phyloP scores from a whole-genome alignment of 2,888 invertebrate species.

The Exephanes ischioxanthus region DNA sequence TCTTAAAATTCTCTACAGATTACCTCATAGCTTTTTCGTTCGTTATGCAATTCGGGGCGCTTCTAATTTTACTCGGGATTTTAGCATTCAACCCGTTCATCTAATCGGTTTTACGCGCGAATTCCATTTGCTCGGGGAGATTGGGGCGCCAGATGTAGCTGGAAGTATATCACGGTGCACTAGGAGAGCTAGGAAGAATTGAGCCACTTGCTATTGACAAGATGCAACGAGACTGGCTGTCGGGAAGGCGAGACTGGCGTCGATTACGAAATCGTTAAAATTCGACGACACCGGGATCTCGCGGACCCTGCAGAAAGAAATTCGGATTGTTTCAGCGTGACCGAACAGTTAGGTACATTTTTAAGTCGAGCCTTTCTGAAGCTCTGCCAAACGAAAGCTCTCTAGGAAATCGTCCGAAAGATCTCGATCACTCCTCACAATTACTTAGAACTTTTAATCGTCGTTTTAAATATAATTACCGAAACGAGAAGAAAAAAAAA shows the following conservation, averaged over 20 bases:
- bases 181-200: constrained; percentile 20
- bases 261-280: constrained; percentile 37
- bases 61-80: constrained; percentile 33
- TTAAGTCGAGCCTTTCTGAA: constrained; percentile 29
- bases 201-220: constrained; percentile 5
- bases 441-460: not conserved
- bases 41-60: constrained; percentile 40
- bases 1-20: not conserved
- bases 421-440: not conserved
- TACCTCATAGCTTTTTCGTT: not conserved
- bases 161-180: not conserved
- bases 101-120: constrained; percentile 61
- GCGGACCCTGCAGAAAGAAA: not conserved
- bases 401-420: not conserved
- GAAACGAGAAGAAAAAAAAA: not conserved
- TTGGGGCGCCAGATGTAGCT: constrained; percentile 12
- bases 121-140: constrained; percentile 57
- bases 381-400: constrained; percentile 18
- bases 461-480: not conserved
- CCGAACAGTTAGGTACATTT: constrained; percentile 2
- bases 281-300: constrained; percentile 20
- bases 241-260: not conserved
- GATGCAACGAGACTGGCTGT: not conserved
- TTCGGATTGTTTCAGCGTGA: not conserved
- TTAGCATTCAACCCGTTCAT: constrained; percentile 45